Percentiles rank a stretch among this genome's conserved stretches.
Evolutionary conservation across 2,888 invertebrate genomes (phyloP).

Genomic region (Zelleria hepariella): DNA sequence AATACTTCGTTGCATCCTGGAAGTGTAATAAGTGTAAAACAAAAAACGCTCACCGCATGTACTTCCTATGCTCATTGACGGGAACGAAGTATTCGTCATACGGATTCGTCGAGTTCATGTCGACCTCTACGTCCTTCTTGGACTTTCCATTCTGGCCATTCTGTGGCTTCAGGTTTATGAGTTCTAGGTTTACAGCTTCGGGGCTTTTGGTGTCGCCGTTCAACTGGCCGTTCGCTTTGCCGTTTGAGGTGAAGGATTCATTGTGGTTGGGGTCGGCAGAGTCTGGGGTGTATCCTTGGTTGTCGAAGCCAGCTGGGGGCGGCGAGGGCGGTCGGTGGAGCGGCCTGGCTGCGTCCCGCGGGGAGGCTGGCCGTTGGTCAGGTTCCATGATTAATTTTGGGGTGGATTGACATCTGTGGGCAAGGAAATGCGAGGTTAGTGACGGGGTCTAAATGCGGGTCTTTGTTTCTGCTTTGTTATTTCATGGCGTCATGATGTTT

Average conservation of each 20-base stretch:
- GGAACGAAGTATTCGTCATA: constrained; percentile 90
- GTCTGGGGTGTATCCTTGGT: constrained; percentile 58
- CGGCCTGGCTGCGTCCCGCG: constrained; percentile 64
- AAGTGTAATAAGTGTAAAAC: not conserved
- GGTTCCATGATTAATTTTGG: constrained; percentile 60
- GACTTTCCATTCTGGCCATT: constrained; percentile 61
- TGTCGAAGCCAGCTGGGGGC: constrained; percentile 45
- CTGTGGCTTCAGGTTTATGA: constrained; percentile 79
- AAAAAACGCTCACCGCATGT: constrained; percentile 77
- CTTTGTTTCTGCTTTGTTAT: too few species aligned
- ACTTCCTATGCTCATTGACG: constrained; percentile 87
- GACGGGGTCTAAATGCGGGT: not conserved
- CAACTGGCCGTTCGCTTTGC: constrained; percentile 26
- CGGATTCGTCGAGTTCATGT: constrained; percentile 77
- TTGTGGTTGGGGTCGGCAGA: constrained; percentile 60
- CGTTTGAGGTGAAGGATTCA: constrained; percentile 67
- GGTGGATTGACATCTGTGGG: constrained; percentile 64
- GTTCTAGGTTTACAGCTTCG: constrained; percentile 85
- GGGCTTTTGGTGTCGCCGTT: constrained; percentile 59
- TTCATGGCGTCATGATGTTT: too few species aligned
- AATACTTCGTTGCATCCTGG: too few species aligned
- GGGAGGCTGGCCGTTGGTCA: constrained; percentile 66
- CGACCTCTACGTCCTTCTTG: constrained; percentile 77
- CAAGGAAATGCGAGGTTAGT: constrained; percentile 14
- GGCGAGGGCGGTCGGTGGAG: constrained; percentile 60